Conservation (phyloP, 1,140 invertebrate genomes). For the Formica exsecta region DNA sequence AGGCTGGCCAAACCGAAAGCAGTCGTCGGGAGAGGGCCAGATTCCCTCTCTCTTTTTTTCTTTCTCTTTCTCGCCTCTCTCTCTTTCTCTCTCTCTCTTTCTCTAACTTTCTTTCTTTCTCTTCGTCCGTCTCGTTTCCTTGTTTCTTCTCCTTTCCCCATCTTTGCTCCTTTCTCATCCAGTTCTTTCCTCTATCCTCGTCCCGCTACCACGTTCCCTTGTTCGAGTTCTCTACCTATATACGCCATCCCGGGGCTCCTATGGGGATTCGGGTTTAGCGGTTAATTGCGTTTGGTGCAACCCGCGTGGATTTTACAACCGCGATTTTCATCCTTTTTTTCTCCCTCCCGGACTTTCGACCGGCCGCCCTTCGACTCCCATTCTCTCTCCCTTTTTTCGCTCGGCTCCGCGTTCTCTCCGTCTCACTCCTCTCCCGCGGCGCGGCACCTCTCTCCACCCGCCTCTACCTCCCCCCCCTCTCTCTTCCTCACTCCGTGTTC, state of each 20-base stretch:
- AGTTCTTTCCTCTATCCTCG: slow-evolving; percentile 62
- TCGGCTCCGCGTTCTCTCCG: slow-evolving; percentile 49
- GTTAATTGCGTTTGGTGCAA: slow-evolving; percentile 86
- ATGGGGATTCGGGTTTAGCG: slow-evolving; percentile 83
- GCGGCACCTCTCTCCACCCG: slow-evolving; percentile 1
- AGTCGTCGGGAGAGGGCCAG: slow-evolving; percentile 77
- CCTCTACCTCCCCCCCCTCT: slow-evolving; percentile 12
- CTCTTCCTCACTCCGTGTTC: slow-evolving; percentile 42
- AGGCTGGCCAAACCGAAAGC: slow-evolving; percentile 84
- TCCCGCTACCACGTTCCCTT: slow-evolving; percentile 56
- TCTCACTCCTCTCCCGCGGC: slow-evolving; percentile 31
- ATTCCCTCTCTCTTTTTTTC: slow-evolving; percentile 66
- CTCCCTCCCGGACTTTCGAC: slow-evolving; percentile 69
- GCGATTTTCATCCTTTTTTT: slow-evolving; percentile 84
- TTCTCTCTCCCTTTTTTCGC: slow-evolving; percentile 59
- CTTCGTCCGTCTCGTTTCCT: slow-evolving; percentile 66
- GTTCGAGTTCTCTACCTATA: slow-evolving; percentile 64
- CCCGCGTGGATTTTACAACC: slow-evolving; percentile 84
- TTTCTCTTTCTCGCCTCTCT: slow-evolving; percentile 39
- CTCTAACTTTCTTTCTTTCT: slow-evolving; percentile 54
- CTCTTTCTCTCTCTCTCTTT: slow-evolving; percentile 48
- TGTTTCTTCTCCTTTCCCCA: slow-evolving; percentile 70
- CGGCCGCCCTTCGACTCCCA: slow-evolving; percentile 70
- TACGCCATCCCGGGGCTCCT: slow-evolving; percentile 78
- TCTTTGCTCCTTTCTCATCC: slow-evolving; percentile 54